Evolutionary conservation across 2,888 invertebrate species (phyloP).

Genomic region (Nebria brevicollis): DNA sequence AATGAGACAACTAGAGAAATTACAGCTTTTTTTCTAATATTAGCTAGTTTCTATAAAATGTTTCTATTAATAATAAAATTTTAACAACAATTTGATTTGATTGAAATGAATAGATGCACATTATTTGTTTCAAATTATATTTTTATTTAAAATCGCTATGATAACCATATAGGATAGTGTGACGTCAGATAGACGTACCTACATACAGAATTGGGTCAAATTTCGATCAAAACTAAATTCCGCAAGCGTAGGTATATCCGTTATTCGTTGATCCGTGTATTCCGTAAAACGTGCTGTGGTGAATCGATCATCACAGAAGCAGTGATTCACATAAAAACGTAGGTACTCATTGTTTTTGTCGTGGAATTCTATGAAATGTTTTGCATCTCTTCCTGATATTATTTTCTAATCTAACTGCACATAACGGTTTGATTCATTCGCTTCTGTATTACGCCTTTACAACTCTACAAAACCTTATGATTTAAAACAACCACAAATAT

Average conservation of each 20-base stretch:
- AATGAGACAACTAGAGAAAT: too few relatives aligned
- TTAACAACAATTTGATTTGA: too few relatives aligned
- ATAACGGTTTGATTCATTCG: constrained; percentile 5
- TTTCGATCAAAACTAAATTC: constrained; percentile 21
- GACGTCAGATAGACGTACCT: too few relatives aligned
- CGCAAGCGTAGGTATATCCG: constrained; percentile 24
- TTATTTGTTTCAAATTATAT: background rate
- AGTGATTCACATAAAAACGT: constrained; percentile 34
- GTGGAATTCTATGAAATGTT: constrained; percentile 27
- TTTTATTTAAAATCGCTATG: background rate
- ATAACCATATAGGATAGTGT: too few relatives aligned
- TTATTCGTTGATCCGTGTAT: constrained; percentile 31
- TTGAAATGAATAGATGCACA: too few relatives aligned
- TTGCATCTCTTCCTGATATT: constrained; percentile 21
- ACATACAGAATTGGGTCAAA: background rate
- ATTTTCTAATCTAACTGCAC: constrained; percentile 7
- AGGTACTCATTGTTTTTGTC: constrained; percentile 23
- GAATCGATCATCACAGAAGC: constrained; percentile 38
- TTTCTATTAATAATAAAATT: too few relatives aligned
- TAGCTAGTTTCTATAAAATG: too few relatives aligned
- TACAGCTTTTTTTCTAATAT: too few relatives aligned
- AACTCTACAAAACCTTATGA: background rate
- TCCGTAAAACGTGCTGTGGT: constrained; percentile 37
- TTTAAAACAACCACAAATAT: constrained; percentile 15
- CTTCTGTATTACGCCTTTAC: constrained; percentile 7